Conservation (phyloP, 2,113 vertebrate genomes). For the Peromyscus leucopus region DNA sequence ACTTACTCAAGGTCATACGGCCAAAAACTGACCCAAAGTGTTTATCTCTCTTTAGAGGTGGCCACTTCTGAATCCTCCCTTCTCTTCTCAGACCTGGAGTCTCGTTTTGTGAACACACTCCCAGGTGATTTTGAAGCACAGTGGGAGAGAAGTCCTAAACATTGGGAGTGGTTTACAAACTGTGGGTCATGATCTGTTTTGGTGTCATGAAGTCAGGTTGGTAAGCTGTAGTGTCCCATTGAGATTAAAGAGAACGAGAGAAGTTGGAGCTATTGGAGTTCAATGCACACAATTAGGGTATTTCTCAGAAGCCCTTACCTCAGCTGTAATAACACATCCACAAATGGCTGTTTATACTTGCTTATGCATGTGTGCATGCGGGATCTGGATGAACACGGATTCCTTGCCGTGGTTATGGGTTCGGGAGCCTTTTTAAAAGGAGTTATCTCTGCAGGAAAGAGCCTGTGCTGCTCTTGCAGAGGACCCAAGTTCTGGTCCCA, state of each 20-base stretch:
- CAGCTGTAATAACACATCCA: neutral
- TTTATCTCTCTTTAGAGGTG: neutral
- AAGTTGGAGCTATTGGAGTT: neutral
- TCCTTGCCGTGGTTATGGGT: conserved; percentile 1
- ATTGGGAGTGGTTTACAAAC: neutral
- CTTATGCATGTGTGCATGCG: too few species aligned
- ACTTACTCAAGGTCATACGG: neutral
- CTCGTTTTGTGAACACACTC: neutral
- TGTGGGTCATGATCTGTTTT: neutral
- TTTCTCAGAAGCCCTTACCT: conserved; percentile 28
- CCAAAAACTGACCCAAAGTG: too few species aligned
- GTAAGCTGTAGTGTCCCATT: neutral
- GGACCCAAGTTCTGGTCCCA: neutral
- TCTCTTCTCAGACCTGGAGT: neutral
- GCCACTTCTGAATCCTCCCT: neutral
- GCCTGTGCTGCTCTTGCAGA: neutral
- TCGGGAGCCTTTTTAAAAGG: neutral
- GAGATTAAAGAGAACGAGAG: neutral
- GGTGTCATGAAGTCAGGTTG: neutral
- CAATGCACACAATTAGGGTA: neutral
- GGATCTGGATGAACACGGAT: neutral
- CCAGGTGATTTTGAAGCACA: neutral
- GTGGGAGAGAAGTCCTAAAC: neutral
- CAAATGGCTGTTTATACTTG: neutral
- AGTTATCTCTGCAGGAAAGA: neutral